Evolutionary conservation across 2,888 invertebrate species (phyloP), one percentile per base, ranked within the genome.

Genomic region (Crepidodera aurea): DNA sequence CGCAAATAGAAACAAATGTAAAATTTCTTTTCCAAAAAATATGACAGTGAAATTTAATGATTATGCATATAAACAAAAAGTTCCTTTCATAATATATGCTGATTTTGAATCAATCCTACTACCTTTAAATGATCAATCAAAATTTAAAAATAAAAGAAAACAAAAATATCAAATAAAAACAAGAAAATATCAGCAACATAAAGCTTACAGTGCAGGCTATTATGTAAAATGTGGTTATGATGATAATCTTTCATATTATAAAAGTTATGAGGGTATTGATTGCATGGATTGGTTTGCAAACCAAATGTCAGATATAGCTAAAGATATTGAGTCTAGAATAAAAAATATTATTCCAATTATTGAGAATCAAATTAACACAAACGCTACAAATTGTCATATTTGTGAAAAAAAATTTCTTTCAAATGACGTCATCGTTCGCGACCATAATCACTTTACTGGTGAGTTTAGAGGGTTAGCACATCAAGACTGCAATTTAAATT

Each of bases 401-500:
- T n/a, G n/a, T n/a, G n/a, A n/a, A n/a, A n/a, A n/a, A n/a, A n/a
- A n/a, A n/a, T n/a, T n/a, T n/a, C n/a, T n/a, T n/a, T n/a, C n/a
- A n/a, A 46, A 22, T 10, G 54, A 71, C 29, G 60, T 55, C 15
- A 63, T 67, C 46, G 73, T 74, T 15, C 44, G 61, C 3, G 74
- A 77, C 60, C 76, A 78, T 59, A 56, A 60, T 57, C 76, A 77
- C 60, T 57, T 75, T 10, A 73, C 70, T 13, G 74, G 75, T 25
- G 60, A 62, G 34, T 74, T 64, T 57, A 48, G 73, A 39, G 74
- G 72, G 7, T 64, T 66, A 5, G 71, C 73, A 2, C 75, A 75
- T 62, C 61, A 67, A 16, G 46, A 15, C n/a, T 76, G 77, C 51
- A 78, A 79, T 67, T 27, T 79, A 16, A 73, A 76, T 53, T 79